Evolutionary conservation across 2,888 invertebrate genomes (phyloP).

Genomic region (Oscheius sp.): DNA sequence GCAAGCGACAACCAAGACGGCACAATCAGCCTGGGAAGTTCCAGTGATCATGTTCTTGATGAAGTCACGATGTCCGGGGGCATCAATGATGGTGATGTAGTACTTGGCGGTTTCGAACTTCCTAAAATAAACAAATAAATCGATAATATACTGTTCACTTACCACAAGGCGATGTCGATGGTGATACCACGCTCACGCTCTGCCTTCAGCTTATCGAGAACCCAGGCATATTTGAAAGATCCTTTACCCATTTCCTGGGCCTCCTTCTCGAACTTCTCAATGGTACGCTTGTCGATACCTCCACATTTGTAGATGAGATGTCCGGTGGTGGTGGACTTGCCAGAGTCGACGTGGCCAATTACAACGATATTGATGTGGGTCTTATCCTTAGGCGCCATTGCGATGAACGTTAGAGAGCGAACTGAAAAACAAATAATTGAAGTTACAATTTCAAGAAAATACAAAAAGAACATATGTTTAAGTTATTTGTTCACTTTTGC

Average conservation of each 20-base stretch:
- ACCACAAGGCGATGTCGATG: conserved; percentile 70
- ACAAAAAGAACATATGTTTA: too few relatives aligned
- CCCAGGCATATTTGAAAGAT: conserved; percentile 99
- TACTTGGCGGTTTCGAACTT: conserved; percentile 70
- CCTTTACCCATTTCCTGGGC: conserved; percentile 81
- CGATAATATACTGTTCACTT: too few relatives aligned
- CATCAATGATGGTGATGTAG: conserved; percentile 85
- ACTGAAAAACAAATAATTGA: too few relatives aligned
- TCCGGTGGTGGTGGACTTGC: conserved; percentile 95
- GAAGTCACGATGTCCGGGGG: conserved; percentile 99
- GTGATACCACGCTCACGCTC: conserved; percentile 71
- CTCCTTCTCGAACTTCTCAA: conserved; percentile 99
- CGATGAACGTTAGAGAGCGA: too few relatives aligned
- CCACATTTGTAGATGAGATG: conserved; percentile 99
- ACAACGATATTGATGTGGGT: conserved; percentile 98
- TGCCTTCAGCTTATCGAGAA: conserved; percentile 96
- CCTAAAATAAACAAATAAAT: too few relatives aligned
- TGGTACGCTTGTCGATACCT: conserved; percentile 99
- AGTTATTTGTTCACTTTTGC: too few relatives aligned
- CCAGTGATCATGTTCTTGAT: conserved; percentile 99
- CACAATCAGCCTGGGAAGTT: conserved; percentile 84
- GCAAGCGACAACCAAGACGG: conserved; percentile 96
- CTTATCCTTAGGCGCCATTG: too few relatives aligned
- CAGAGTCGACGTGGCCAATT: conserved; percentile 98
- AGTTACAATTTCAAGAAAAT: too few relatives aligned